phyloP scores from a whole-genome alignment of 2,888 invertebrate genomes.

The Xanthorhoe designata region DNA sequence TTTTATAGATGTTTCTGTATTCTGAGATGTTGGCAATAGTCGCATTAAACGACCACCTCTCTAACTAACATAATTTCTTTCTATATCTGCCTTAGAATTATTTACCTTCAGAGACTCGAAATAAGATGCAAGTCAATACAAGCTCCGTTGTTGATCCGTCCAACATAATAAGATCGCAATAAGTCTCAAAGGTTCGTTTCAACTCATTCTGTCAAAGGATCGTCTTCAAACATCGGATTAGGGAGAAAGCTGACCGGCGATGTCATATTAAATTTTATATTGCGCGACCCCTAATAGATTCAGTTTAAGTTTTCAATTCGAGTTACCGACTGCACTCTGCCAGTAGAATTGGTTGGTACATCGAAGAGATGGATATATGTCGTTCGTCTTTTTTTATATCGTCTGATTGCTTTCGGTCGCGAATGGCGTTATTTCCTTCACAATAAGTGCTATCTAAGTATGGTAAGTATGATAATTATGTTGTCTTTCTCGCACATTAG shows the following conservation, averaged over 20 bases:
- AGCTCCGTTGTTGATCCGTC: conserved; percentile 14
- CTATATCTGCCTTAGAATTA: neutral
- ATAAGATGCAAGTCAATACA: conserved; percentile 11
- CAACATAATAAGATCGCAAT: conserved; percentile 20
- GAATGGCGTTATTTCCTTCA: too few relatives aligned
- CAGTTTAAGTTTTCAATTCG: neutral
- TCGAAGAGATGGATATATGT: too few relatives aligned
- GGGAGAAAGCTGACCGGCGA: conserved; percentile 10
- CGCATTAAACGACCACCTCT: too few relatives aligned
- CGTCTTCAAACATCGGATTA: conserved; percentile 18
- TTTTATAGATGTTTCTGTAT: too few relatives aligned
- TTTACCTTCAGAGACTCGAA: neutral
- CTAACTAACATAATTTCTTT: too few relatives aligned
- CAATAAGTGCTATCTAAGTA: too few relatives aligned
- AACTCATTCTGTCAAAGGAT: conserved; percentile 19
- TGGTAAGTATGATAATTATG: too few relatives aligned
- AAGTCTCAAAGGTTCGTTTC: conserved; percentile 7
- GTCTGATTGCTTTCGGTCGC: too few relatives aligned
- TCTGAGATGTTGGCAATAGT: too few relatives aligned
- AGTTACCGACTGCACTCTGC: neutral
- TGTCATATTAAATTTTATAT: conserved; percentile 14
- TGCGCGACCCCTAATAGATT: neutral
- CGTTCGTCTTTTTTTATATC: too few relatives aligned
- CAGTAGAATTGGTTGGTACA: too few relatives aligned
- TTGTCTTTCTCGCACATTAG: too few relatives aligned